A percentile compares a stretch with the other conserved stretches of the same genome.
Evolutionary conservation across 2,888 invertebrate species (phyloP).

Genomic region (Allygus modestus): DNA sequence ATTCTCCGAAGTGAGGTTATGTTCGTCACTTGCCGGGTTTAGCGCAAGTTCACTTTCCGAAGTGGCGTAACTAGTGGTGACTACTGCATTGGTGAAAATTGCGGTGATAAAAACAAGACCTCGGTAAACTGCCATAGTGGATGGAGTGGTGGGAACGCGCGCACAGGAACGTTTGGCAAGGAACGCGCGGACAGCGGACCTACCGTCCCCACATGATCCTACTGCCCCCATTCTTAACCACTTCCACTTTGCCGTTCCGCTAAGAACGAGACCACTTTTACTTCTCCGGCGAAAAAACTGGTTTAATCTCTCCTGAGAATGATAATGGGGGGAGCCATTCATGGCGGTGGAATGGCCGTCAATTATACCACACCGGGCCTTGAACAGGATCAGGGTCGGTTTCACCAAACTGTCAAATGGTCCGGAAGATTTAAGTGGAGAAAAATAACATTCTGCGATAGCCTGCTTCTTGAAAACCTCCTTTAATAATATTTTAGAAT

Average conservation of each 20-base stretch:
- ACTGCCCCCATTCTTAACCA: constrained; percentile 16
- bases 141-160: background rate
- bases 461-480: too few species aligned
- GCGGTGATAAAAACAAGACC: constrained; percentile 15
- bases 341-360: constrained; percentile 3
- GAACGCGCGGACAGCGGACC: background rate
- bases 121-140: constrained; percentile 1
- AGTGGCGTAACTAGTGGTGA: background rate
- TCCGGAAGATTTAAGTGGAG: too few species aligned
- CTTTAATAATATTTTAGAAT: too few species aligned
- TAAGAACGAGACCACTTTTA: constrained; percentile 35
- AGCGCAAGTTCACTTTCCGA: background rate
- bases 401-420: background rate
- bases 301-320: constrained; percentile 10
- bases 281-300: constrained; percentile 34
- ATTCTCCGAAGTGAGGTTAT: constrained; percentile 16
- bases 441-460: too few species aligned
- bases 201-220: background rate
- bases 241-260: constrained; percentile 29
- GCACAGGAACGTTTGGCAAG: background rate
- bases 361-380: background rate
- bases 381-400: background rate
- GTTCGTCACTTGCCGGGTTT: background rate
- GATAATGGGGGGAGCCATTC: constrained; percentile 4
- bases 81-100: background rate